Base-by-base conservation (phyloP, 2,113 vertebrate genomes). In the Cisticola juncidis region DNA sequence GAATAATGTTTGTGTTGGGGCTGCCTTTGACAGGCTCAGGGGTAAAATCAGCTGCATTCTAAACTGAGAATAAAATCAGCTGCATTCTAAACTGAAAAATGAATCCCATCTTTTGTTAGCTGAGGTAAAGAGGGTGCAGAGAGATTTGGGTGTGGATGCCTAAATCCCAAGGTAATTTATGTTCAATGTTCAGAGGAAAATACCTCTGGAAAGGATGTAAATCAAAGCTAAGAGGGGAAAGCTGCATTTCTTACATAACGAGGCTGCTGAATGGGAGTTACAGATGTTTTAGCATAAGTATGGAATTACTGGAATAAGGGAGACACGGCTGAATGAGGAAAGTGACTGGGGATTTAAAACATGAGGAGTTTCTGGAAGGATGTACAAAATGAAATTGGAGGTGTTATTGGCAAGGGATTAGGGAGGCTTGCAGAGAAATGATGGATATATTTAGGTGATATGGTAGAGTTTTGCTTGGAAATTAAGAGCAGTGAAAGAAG, bases 341-440 rank as follows among this genome's bases (percentile, higher is more conserved):
- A 86, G 74, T 45, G 83, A 79, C n/a, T 70, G 47, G 72, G 92
- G 92, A 94, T 91, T 96, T 94, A 38, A 77, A 87, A 79, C 81
- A 65, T 45, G 62, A 65, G 74, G 86, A 82, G 51, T 87, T 94
- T 53, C 77, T 79, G 90, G 81, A 77, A 64, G 62, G 81, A 70
- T 45, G 87, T 33, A 25, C 24, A 60, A 33, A 79, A 89, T 68
- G 70, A 82, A 94, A 58, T n/a, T 47, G 76, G 83, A 95, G 73
- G 13, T 71, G 68, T 53, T 92, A 56, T 61, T 94, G 94, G 77
- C 51, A 72, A 77, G 73, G 65, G 73, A 86, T 87, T 91, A 38
- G 5, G 56, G 35, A 91, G 51, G 56, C 50, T 91, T 88, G 80
- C 38, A 80, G 82, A 45, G 71, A 33, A 86, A 62, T 88, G 50